These are phyloP conservation scores for Morus bassanus DNA, from an alignment of 2,797 vertebrate species.

Conservation along the genomic window DNA sequence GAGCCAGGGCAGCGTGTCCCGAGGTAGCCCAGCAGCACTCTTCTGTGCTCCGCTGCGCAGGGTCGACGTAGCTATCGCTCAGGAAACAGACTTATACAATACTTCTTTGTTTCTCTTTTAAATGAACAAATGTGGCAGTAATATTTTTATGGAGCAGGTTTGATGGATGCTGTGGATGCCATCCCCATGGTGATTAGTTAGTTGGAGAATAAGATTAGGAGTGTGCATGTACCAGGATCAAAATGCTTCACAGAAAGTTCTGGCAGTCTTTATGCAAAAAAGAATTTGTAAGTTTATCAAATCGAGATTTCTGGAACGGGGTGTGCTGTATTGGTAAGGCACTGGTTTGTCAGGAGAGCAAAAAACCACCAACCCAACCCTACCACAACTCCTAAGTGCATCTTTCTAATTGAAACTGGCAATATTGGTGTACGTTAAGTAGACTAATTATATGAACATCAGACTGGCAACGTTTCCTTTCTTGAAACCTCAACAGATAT, in stretches of 20 bases:
- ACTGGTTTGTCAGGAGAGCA: neutral
- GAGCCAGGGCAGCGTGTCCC: neutral
- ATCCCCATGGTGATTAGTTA: neutral
- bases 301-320: neutral
- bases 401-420: neutral
- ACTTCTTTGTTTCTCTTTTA: neutral
- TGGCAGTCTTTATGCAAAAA: neutral
- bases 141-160: neutral
- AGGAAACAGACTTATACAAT: neutral
- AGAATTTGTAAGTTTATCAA: neutral
- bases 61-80: neutral
- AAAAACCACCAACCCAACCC: neutral
- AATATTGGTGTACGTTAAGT: neutral
- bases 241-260: neutral
- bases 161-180: neutral
- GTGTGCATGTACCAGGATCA: neutral
- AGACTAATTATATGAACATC: neutral
- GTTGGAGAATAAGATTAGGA: neutral
- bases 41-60: neutral
- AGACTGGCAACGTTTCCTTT: neutral
- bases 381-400: neutral
- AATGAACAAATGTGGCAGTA: neutral
- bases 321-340: neutral
- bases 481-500: neutral
- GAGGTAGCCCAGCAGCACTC: neutral